Percentiles rank a stretch among this genome's conserved stretches.
Conservation (phyloP, 2,888 invertebrate genomes). For the Nematopogon swammerdamellus region DNA sequence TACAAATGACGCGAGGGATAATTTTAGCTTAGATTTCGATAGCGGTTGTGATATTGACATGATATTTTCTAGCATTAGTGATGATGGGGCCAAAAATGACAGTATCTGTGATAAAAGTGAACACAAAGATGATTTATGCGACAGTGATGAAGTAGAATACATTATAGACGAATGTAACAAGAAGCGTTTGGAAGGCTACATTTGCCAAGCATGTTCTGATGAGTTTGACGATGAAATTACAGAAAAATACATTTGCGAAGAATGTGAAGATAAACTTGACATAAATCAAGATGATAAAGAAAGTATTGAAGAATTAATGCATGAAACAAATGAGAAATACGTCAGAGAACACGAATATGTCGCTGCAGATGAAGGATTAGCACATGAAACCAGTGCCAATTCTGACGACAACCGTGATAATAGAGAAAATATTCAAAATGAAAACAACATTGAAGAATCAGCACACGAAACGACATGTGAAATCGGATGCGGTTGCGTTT, state of each 20-base stretch:
- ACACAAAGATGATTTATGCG: conserved; percentile 6
- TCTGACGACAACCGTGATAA: conserved; percentile 1
- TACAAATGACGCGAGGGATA: neutral
- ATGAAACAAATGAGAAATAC: too few relatives aligned
- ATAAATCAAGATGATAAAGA: conserved; percentile 30
- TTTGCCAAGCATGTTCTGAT: neutral
- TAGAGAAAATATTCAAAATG: neutral
- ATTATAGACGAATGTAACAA: too few relatives aligned
- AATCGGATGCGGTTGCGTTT: conserved; percentile 37
- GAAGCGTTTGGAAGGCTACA: too few relatives aligned
- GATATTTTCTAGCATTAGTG: neutral
- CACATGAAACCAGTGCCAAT: too few relatives aligned
- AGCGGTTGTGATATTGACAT: neutral
- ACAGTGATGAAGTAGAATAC: conserved; percentile 1
- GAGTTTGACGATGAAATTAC: neutral
- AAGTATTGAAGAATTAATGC: conserved; percentile 14
- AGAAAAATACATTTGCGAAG: neutral
- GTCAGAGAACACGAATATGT: too few relatives aligned
- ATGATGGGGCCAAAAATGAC: conserved; percentile 3
- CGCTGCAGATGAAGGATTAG: too few relatives aligned
- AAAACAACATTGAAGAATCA: conserved; percentile 11
- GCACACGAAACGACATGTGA: conserved; percentile 18
- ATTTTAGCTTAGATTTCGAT: neutral
- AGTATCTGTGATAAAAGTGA: conserved; percentile 2
- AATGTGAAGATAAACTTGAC: conserved; percentile 30